Evolutionary conservation across 1,140 invertebrate species (phyloP), one percentile per base, ranked within the genome.

Genomic region (Macrocentrus cingulum): DNA sequence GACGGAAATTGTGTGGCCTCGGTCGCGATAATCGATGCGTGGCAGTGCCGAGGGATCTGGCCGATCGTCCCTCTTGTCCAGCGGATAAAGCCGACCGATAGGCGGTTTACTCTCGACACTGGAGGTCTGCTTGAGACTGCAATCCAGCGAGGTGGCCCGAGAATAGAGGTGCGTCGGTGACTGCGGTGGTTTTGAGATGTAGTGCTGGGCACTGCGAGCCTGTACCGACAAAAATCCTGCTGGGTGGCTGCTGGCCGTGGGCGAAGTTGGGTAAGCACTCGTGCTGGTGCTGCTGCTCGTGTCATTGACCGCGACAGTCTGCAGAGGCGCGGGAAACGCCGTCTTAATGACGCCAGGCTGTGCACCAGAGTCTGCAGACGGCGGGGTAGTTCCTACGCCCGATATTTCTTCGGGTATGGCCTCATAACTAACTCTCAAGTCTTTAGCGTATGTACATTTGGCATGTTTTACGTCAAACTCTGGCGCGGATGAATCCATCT

Each of bases 341-440:
- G 75, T 18, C 68, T 51, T 34, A 76, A 59, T n/a, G 45, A 64
- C 66, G n/a, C 51, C 44, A 22, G 71, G 67, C 69, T 76, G 71
- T 59, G 74, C 66, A 18, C 20, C 13, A 34, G 39, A 20, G 66
- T 79, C 76, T 22, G 64, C 67, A 6, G 73, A 73, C 16, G 84
- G 84, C 37, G 84, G 84, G 20, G 84, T 86, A 18, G 82, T 82
- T 57, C 83, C 82, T 74, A 82, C 77, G 18, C 83, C 86, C 36
- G 82, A 84, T 68, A 91, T 91, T 83, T 94, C 91, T 80, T 94
- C 91, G 4, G 91, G 91, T 63, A 94, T 94, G 36, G 91, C 90
- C 80, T 93, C 91, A 75, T 89, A 94, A 69, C 90, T 92, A 2
- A 91, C 89, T 69, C 79, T 84, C 83, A 87, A 87, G 72, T 89